These are phyloP conservation scores for Tribolium freemani DNA, from an alignment of 2,888 invertebrate species.

Conservation along the genomic window DNA sequence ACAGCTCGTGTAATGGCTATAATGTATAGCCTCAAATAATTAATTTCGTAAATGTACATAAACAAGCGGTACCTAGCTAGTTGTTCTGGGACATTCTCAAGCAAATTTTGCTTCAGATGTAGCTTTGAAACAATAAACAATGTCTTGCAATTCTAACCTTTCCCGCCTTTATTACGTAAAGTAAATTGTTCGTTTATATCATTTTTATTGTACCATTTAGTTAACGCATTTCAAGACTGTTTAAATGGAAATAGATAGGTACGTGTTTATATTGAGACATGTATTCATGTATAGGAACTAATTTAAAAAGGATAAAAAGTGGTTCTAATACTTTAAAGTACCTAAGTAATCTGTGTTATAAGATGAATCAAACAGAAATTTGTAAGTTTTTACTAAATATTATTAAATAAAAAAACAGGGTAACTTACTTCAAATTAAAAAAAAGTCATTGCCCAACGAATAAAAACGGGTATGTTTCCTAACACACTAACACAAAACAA, in stretches of 20 bases:
- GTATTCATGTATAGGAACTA: no score
- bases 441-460: not conserved
- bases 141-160: conserved; percentile 41
- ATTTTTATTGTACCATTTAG: conserved; percentile 33
- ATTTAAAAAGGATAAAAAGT: no score
- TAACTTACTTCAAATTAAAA: not conserved
- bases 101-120: conserved; percentile 23
- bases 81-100: conserved; percentile 44
- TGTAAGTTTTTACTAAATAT: no score
- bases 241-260: not conserved
- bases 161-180: conserved; percentile 43
- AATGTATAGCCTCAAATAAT: not conserved
- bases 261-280: no score
- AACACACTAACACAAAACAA: not conserved
- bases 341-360: no score
- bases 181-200: conserved; percentile 39
- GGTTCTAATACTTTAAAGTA: no score
- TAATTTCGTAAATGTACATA: conserved; percentile 43
- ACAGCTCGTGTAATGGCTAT: no score
- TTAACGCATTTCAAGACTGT: not conserved
- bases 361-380: no score
- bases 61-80: conserved; percentile 9
- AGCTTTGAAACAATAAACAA: conserved; percentile 44
- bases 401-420: no score
- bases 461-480: not conserved